These are phyloP conservation scores for Aphelenchoides besseyi DNA, from an alignment of 1,140 invertebrate species.

Conservation along the genomic window DNA sequence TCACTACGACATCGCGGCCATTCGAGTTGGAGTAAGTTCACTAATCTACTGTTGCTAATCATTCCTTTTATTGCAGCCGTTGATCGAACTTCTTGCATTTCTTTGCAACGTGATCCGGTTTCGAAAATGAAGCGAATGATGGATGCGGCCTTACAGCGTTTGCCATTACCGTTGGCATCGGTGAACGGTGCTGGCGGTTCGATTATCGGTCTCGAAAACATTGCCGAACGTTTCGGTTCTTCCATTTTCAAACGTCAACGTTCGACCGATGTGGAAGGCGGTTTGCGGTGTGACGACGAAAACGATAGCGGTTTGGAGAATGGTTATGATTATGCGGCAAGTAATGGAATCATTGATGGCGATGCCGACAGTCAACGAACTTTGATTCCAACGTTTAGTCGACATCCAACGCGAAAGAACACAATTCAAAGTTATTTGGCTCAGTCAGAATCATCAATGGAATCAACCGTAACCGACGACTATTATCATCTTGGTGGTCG, in stretches of 20 bases:
- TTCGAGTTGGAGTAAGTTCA: conserved; percentile 3
- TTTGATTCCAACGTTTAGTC: background rate
- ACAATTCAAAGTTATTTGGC: conserved; percentile 16
- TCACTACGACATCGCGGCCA: background rate
- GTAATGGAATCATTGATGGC: background rate
- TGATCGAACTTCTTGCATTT: conserved; percentile 14
- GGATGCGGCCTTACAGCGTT: background rate
- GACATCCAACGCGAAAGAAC: background rate
- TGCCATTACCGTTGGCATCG: conserved; percentile 3
- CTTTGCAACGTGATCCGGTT: background rate
- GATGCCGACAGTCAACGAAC: background rate
- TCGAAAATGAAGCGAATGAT: background rate
- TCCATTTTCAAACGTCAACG: background rate
- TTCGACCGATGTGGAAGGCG: too few species aligned
- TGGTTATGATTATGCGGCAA: background rate
- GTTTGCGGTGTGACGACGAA: background rate
- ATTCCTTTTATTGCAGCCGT: background rate
- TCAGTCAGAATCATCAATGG: background rate
- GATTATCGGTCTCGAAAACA: conserved; percentile 2
- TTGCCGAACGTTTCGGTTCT: background rate
- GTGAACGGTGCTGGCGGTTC: conserved; percentile 4
- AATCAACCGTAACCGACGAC: conserved; percentile 6
- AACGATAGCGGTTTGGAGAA: background rate
- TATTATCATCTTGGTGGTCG: background rate
- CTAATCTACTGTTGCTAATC: background rate